These are phyloP conservation scores for Dinoponera quadriceps DNA, from an alignment of 1,140 invertebrate species.

Conservation along the genomic window DNA sequence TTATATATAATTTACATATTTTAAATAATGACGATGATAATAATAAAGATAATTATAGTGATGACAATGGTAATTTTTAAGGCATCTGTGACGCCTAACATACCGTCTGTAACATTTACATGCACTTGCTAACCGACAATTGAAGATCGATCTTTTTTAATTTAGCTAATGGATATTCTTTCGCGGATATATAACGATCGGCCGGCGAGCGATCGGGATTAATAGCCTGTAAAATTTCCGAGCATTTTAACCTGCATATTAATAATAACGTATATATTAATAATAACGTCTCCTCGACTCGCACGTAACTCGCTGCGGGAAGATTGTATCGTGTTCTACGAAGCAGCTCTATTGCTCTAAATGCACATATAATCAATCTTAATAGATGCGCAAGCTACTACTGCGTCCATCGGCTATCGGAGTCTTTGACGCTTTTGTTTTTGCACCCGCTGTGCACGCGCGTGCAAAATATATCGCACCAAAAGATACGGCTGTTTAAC, in stretches of 20 bases:
- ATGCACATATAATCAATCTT: not conserved
- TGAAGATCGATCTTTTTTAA: not conserved
- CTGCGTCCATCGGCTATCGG: not conserved
- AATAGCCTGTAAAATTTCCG: not conserved
- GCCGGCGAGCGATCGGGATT: not conserved
- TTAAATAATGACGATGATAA: too few species aligned
- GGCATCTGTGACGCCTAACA: not conserved
- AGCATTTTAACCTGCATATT: not conserved
- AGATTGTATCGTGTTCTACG: not conserved
- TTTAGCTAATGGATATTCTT: slow-evolving; percentile 26
- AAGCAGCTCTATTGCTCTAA: not conserved
- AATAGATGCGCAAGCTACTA: slow-evolving; percentile 19
- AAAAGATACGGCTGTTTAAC: too few species aligned
- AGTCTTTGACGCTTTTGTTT: not conserved
- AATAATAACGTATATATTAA: not conserved
- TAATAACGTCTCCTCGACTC: not conserved
- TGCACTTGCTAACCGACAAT: not conserved
- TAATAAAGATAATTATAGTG: too few species aligned
- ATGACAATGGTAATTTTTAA: too few species aligned
- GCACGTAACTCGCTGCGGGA: not conserved
- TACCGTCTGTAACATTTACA: not conserved
- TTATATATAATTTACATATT: too few species aligned
- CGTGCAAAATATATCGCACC: not conserved
- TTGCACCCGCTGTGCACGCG: not conserved
- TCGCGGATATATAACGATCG: not conserved